phyloP scores from a whole-genome alignment of 2,888 invertebrate genomes.

The Drosophila borealis region DNA sequence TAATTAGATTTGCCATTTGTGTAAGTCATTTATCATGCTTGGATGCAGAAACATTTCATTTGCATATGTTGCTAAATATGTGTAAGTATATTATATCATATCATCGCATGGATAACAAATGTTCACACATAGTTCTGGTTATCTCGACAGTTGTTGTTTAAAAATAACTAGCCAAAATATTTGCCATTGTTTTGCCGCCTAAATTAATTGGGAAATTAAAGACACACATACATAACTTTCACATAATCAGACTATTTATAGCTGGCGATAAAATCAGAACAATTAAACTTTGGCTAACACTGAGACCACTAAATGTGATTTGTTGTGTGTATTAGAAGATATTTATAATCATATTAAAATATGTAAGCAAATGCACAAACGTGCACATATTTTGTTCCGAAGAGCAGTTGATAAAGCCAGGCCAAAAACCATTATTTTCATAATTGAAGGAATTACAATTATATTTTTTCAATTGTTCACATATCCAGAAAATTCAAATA shows the following conservation, averaged over 20 bases:
- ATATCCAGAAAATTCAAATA: too few relatives aligned
- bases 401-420: not conserved
- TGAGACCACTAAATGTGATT: conserved; percentile 4
- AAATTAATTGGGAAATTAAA: conserved; percentile 57
- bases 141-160: conserved; percentile 19
- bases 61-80: conserved; percentile 34
- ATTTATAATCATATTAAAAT: not conserved
- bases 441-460: not conserved
- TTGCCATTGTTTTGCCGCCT: conserved; percentile 32
- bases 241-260: conserved; percentile 9
- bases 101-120: conserved; percentile 14
- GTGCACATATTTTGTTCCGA: not conserved
- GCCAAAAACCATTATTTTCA: not conserved
- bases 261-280: conserved; percentile 12
- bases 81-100: not conserved
- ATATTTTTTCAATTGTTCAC: too few relatives aligned
- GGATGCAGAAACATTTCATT: conserved; percentile 39
- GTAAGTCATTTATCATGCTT: conserved; percentile 58
- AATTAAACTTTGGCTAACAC: conserved; percentile 6
- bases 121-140: conserved; percentile 5
- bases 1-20: conserved; percentile 8
- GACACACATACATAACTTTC: conserved; percentile 18
- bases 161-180: conserved; percentile 21
- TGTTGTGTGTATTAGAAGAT: not conserved
- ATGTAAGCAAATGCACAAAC: not conserved